Evolutionary conservation across 1,140 invertebrate genomes (phyloP).

Genomic region (Nephila pilipes): DNA sequence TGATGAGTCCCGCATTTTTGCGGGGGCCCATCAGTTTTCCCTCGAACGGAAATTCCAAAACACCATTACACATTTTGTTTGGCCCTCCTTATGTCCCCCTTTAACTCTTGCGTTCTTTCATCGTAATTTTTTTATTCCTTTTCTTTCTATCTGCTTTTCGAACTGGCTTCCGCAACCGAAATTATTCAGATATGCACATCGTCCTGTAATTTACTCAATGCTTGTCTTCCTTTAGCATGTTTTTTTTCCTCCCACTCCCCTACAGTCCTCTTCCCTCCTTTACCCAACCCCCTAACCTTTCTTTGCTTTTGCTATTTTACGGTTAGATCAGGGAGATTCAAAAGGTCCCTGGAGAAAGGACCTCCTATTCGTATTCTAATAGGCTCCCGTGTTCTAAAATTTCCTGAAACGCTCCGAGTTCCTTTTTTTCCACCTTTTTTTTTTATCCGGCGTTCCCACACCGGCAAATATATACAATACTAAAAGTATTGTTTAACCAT

Average conservation of each 20-base stretch:
- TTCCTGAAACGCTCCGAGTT: conserved; percentile 12
- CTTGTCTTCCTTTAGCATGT: conserved; percentile 28
- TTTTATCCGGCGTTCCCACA: not conserved
- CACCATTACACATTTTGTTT: conserved; percentile 62
- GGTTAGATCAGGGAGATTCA: conserved; percentile 54
- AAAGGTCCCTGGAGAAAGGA: conserved; percentile 48
- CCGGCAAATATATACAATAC: not conserved
- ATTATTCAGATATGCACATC: conserved; percentile 67
- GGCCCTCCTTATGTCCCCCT: conserved; percentile 28
- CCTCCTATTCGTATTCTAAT: conserved; percentile 64
- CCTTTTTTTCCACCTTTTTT: not conserved
- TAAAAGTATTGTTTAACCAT: conserved; percentile 8
- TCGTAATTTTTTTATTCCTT: not conserved
- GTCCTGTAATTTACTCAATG: conserved; percentile 60
- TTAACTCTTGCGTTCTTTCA: conserved; percentile 9
- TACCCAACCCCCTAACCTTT: conserved; percentile 17
- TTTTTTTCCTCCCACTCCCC: not conserved
- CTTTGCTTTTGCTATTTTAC: conserved; percentile 60
- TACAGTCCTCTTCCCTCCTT: not conserved
- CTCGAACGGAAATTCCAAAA: conserved; percentile 51
- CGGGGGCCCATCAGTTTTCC: conserved; percentile 14
- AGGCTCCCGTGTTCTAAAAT: conserved; percentile 55
- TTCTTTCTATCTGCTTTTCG: conserved; percentile 24
- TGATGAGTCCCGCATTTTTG: conserved; percentile 25
- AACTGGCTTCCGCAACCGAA: conserved; percentile 20